Percentiles rank a stretch among this genome's conserved stretches.
phyloP scores from a whole-genome alignment of 2,888 invertebrate species.

The Platycnemis pennipes region DNA sequence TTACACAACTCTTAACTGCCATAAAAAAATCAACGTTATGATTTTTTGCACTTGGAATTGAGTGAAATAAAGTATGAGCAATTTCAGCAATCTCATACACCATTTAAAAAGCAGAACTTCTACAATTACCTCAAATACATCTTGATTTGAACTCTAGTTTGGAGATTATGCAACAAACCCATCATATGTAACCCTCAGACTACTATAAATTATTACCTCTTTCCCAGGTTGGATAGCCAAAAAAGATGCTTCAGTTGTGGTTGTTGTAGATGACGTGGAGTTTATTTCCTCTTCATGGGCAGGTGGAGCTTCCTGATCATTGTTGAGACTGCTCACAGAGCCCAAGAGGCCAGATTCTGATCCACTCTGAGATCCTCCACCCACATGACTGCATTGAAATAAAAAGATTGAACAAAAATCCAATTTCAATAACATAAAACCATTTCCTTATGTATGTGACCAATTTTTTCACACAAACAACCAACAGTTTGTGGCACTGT shows the following conservation, averaged over 20 bases:
- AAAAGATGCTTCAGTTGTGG: constrained; percentile 57
- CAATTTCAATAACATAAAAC: neutral
- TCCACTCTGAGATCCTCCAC: constrained; percentile 75
- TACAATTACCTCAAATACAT: too few species aligned
- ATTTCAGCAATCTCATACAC: too few species aligned
- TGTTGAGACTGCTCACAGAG: constrained; percentile 81
- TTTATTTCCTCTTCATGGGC: constrained; percentile 76
- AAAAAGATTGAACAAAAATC: neutral
- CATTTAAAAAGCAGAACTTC: too few species aligned
- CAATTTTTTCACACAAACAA: neutral
- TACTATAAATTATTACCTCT: constrained; percentile 22
- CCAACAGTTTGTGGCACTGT: too few species aligned
- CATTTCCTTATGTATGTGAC: neutral
- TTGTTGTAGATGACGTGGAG: constrained; percentile 38
- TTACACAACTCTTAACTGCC: too few species aligned
- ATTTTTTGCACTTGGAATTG: too few species aligned
- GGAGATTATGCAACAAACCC: too few species aligned
- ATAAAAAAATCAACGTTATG: too few species aligned
- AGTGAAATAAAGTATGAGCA: too few species aligned
- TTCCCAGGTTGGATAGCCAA: constrained; percentile 62
- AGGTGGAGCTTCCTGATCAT: constrained; percentile 76
- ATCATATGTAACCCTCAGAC: too few species aligned
- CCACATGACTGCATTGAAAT: constrained; percentile 17
- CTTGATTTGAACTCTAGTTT: too few species aligned
- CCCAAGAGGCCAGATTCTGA: constrained; percentile 77